Evolutionary conservation across 2,888 invertebrate genomes (phyloP), one percentile per base, ranked within the genome.

Genomic region (Callinectes sapidus): DNA sequence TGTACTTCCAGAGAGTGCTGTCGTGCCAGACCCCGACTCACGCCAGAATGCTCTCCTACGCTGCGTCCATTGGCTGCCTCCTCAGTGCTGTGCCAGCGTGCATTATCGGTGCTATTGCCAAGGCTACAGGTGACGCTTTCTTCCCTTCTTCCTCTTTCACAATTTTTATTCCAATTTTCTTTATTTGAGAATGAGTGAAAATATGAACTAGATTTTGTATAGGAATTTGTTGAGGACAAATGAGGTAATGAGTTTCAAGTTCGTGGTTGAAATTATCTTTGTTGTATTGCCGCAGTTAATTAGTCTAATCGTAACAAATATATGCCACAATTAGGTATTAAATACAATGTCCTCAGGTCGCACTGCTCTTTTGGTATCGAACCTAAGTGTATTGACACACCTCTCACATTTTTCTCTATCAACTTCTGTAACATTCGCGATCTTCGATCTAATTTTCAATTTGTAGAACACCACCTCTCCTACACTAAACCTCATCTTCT

Each of bases 21-120:
- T 99, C 99, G 94, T 98, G 99, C 95, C 99, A 98, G 96, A 98
- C 98, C 0, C 99, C 99, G 0, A 97, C 97, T 13, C 97, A 98
- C 91, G 99, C 99, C 85, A 99, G 99, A 96, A 96, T 98, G 91
- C 96, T 99, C 95, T 99, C 99, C 48, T 99, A 98, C 96, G 98
- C 99, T 90, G 99, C 99, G 0, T 99, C 99, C 13, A 96, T 98
- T 94, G 99, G 99, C 35, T 99, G 99, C 96, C 97, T 99, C 95
- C 96, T 99, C 95, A 99, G 99, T 99, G 99, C 99, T 89, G 97
- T 99, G 95, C 99, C 99, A 66, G 98, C 99, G 2, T 98, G 99
- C 92, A 97, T 99, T 93, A 99, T 99, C 95, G 99, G 99, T 94
- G 99, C 99, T 94, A 98, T 99, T 95, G 99, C 99, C 90, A 98